phyloP scores from a whole-genome alignment of 2,888 invertebrate genomes.

The Drosophila eohydei region DNA sequence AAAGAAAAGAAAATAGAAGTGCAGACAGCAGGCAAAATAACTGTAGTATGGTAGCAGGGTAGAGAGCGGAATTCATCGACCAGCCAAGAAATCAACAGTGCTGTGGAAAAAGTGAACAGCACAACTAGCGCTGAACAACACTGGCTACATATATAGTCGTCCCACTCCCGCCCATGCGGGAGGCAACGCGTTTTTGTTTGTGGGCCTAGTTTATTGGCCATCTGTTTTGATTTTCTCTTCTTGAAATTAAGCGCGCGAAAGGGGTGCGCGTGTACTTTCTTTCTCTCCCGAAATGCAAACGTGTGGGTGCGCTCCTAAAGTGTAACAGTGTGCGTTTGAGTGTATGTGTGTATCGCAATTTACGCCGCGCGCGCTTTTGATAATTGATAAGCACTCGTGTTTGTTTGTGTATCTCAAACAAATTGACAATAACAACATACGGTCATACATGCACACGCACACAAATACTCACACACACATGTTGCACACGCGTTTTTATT shows the following conservation, averaged over 20 bases:
- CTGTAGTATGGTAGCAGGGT: slow-evolving; percentile 15
- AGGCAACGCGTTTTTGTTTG: slow-evolving; percentile 57
- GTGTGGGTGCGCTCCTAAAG: slow-evolving; percentile 45
- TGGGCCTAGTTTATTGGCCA: slow-evolving; percentile 59
- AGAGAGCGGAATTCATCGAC: slow-evolving; percentile 42
- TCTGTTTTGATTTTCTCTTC: slow-evolving; percentile 79
- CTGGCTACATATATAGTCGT: slow-evolving; percentile 47
- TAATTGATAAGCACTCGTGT: slow-evolving; percentile 68
- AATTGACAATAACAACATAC: slow-evolving; percentile 46
- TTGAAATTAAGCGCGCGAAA: slow-evolving; percentile 77
- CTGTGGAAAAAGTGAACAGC: slow-evolving; percentile 64
- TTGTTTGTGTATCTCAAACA: slow-evolving; percentile 57
- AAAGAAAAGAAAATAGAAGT: slow-evolving; percentile 33
- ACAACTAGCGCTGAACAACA: slow-evolving; percentile 56
- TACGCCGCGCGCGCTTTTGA: slow-evolving; percentile 59
- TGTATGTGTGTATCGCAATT: slow-evolving; percentile 61
- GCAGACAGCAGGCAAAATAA: slow-evolving; percentile 15
- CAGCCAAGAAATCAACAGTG: slow-evolving; percentile 64
- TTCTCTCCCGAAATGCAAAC: slow-evolving; percentile 35
- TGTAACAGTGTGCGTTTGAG: slow-evolving; percentile 5
- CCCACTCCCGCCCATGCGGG: slow-evolving; percentile 45
- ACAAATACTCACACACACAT: slow-evolving; percentile 64
- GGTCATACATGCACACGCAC: slow-evolving; percentile 23
- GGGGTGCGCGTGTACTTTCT: slow-evolving; percentile 81
- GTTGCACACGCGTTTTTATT: slow-evolving; percentile 63